A percentile compares a stretch with the other conserved stretches of the same genome.
These are phyloP conservation scores for Gambusia yucatana DNA, from an alignment of 2,797 vertebrate species.

Conservation along the genomic window DNA sequence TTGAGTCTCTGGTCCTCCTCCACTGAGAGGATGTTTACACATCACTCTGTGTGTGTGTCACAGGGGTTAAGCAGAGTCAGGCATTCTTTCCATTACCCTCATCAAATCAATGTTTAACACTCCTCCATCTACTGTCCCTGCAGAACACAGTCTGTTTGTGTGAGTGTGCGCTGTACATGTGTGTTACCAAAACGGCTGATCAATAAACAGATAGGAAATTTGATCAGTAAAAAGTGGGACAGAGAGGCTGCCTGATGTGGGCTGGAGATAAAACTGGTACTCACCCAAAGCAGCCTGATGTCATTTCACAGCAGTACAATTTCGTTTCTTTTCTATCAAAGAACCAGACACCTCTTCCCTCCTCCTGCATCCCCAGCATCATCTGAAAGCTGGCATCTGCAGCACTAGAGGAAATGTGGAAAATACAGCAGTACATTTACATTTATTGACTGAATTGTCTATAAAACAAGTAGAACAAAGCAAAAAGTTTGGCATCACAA, in stretches of 20 bases:
- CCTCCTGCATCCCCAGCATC: not conserved
- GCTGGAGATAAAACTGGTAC: constrained; percentile 32
- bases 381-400: not conserved
- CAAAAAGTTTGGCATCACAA: not conserved
- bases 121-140: constrained; percentile 50
- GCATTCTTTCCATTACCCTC: constrained; percentile 85
- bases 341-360: not conserved
- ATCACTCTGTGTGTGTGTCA: constrained; percentile 55
- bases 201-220: constrained; percentile 57
- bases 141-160: constrained; percentile 20
- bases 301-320: constrained; percentile 25
- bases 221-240: constrained; percentile 57
- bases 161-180: constrained; percentile 22
- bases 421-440: not conserved
- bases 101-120: constrained; percentile 79
- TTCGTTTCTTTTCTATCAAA: not conserved
- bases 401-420: constrained; percentile 10
- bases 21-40: constrained; percentile 72
- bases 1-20: constrained; percentile 65
- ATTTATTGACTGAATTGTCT: not conserved
- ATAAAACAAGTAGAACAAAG: not conserved
- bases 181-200: constrained; percentile 27
- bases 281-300: constrained; percentile 12
- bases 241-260: constrained; percentile 22
- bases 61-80: constrained; percentile 72